Base-by-base conservation (phyloP, 35 echinoderm and acorn worm species). In the Apostichopus californicus region DNA sequence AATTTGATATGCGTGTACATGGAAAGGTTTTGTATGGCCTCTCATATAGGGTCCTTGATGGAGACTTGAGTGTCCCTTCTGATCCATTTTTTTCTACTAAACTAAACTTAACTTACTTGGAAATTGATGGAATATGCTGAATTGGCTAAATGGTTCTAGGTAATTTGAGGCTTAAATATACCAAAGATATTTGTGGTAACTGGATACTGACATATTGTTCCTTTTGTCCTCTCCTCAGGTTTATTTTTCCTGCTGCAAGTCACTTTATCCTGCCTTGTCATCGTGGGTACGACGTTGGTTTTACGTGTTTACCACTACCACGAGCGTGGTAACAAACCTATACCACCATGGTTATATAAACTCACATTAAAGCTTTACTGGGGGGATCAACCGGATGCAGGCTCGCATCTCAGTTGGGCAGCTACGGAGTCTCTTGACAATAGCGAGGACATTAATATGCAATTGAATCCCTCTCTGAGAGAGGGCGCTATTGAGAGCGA, bases 221-320 rank as follows among this genome's bases (percentile, higher is more conserved):
- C 3, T 72, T 89, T 15, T 71, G 2, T 46, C 46, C 4, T 13
- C 57, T 73, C 26, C 54, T 22, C 86, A 88, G 86, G 86, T 89
- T 13, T 73, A 34, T 89, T 89, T 75, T 89, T 89, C 86, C 68
- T 89, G 2, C 86, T 89, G 9, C 86, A 89, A 28, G 72, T 89
- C 46, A 75, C 52, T 9, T 72, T 75, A 64, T 89, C 61, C 28
- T 89, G 86, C 72, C 63, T 89, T 21, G 53, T 89, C 9, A 89
- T 89, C 34, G 22, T 75, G 1, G 86, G 68, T 23, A 89, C 86
- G 6, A 75, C 68, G 15, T 73, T 89, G 9, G 68, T 89, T 34
- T 53, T 89, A 57, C 12, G 86, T 4, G 61, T 89, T 9, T 89
- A 72, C 17, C 86, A 89, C 81, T 59, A 85, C 55, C 54, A 58